Conservation (phyloP, 2,797 vertebrate species). For the Sebastes itinus region DNA sequence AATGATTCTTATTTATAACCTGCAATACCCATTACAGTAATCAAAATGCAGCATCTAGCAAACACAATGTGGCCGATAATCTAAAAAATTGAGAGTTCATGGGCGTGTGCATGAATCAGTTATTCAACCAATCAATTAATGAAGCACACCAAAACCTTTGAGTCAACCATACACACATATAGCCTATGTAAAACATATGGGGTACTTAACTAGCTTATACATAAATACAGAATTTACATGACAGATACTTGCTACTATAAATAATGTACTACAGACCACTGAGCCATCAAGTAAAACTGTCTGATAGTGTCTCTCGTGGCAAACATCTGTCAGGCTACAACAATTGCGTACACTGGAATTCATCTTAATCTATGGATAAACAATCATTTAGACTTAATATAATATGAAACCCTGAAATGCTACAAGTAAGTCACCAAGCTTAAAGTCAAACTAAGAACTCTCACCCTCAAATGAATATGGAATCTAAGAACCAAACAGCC, state of each 20-base stretch:
- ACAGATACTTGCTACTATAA: background rate
- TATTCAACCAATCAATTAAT: background rate
- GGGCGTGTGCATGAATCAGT: background rate
- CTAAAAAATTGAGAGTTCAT: background rate
- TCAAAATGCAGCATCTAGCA: background rate
- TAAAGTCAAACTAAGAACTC: constrained; percentile 16
- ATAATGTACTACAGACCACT: background rate
- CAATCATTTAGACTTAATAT: background rate
- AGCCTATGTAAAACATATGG: background rate
- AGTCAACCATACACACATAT: background rate
- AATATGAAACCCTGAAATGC: background rate
- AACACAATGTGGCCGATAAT: background rate
- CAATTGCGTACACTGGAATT: background rate
- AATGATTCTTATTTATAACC: background rate
- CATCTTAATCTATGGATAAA: background rate
- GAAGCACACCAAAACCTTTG: no score
- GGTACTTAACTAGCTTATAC: background rate
- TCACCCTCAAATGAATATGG: background rate
- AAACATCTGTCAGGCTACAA: background rate
- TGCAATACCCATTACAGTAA: background rate
- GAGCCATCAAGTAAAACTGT: background rate
- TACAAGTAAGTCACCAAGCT: background rate
- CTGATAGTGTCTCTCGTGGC: background rate
- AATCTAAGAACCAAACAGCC: constrained; percentile 24
- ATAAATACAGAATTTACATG: background rate